A percentile compares a stretch with the other conserved stretches of the same genome.
These are phyloP conservation scores for Mythimna vitellina DNA, from an alignment of 2,888 invertebrate genomes.

Conservation along the genomic window DNA sequence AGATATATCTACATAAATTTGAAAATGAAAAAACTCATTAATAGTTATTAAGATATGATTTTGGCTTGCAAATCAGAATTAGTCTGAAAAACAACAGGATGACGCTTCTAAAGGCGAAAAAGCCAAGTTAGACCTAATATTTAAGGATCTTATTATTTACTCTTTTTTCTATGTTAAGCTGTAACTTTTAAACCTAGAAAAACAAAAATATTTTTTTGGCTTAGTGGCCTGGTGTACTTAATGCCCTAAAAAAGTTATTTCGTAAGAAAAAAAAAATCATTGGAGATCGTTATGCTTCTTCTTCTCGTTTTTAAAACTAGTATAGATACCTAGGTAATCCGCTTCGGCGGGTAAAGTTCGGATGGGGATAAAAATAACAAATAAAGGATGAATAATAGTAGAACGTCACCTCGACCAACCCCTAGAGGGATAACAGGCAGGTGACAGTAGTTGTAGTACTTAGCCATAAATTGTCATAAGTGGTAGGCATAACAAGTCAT, in stretches of 20 bases:
- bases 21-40: not conserved
- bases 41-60: not conserved
- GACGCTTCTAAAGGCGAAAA: too few species aligned
- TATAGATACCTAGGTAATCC: not conserved
- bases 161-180: not conserved
- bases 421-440: slow-evolving; percentile 40
- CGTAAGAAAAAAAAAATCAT: not conserved
- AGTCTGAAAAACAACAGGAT: not conserved
- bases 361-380: not conserved
- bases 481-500: not conserved
- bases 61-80: not conserved
- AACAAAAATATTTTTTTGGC: not conserved
- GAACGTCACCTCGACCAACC: slow-evolving; percentile 30
- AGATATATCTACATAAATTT: too few species aligned
- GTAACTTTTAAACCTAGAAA: not conserved
- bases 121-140: not conserved
- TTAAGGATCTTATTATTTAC: not conserved
- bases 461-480: not conserved
- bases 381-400: slow-evolving; percentile 13
- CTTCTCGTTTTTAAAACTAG: not conserved
- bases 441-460: slow-evolving; percentile 21
- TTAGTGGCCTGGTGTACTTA: not conserved
- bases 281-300: not conserved
- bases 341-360: not conserved
- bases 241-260: not conserved